These are phyloP conservation scores for Pangasius larnaudii DNA, from an alignment of 2,797 vertebrate genomes.

Conservation along the genomic window DNA sequence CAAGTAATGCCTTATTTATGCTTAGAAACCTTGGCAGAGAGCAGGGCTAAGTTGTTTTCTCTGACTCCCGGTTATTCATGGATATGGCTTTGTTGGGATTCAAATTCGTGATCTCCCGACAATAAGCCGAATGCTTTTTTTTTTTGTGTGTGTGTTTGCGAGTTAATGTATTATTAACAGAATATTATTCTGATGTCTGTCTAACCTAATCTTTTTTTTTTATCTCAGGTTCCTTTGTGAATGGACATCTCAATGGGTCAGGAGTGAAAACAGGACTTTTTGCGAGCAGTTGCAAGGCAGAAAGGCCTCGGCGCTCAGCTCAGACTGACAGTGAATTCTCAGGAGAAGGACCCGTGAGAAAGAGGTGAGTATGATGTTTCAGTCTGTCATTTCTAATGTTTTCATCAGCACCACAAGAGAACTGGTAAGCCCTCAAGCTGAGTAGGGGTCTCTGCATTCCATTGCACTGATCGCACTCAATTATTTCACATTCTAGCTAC, in stretches of 20 bases:
- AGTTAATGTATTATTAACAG: not conserved
- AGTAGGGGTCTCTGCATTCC: slow-evolving; percentile 38
- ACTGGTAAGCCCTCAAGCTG: slow-evolving; percentile 7
- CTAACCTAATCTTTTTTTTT: not conserved
- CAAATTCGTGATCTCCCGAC: no score
- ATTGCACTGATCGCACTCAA: slow-evolving; percentile 28
- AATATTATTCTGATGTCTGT: not conserved
- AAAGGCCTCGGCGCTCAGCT: slow-evolving; percentile 81
- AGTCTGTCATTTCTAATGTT: not conserved
- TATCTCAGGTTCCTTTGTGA: slow-evolving; percentile 81
- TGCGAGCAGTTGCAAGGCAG: slow-evolving; percentile 77
- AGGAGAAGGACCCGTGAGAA: slow-evolving; percentile 84
- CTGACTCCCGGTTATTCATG: no score
- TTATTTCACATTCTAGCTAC: slow-evolving; percentile 34
- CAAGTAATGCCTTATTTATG: not conserved
- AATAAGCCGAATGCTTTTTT: not conserved
- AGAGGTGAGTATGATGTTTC: slow-evolving; percentile 74
- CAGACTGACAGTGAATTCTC: slow-evolving; percentile 83
- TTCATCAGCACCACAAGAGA: not conserved
- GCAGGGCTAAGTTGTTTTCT: not conserved
- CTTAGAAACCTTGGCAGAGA: not conserved
- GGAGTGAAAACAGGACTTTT: slow-evolving; percentile 66
- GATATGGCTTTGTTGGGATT: not conserved
- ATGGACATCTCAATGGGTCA: slow-evolving; percentile 82
- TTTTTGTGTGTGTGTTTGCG: no score